These are phyloP conservation scores for Notarius lentiginosus DNA, from an alignment of 2,113 vertebrate genomes.

Conservation along the genomic window DNA sequence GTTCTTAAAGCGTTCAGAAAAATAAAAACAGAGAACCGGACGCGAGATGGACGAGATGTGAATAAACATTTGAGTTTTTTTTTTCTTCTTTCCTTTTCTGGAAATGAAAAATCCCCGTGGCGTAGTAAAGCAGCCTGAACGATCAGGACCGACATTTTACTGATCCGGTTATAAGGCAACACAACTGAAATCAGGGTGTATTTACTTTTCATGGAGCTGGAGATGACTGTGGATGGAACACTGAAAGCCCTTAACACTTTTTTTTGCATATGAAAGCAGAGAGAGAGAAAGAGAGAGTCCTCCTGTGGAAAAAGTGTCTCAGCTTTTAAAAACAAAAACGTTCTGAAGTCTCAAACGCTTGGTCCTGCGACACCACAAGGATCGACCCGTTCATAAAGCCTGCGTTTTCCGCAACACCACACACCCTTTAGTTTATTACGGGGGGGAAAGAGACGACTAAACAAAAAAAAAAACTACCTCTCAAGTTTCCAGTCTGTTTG, in stretches of 20 bases:
- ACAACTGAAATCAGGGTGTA: constrained; percentile 80
- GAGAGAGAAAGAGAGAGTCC: constrained; percentile 60
- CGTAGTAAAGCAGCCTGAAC: constrained; percentile 23
- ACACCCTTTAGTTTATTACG: background rate
- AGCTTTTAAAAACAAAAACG: constrained; percentile 23
- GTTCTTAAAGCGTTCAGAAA: background rate
- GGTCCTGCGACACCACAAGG: background rate
- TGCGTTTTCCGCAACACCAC: background rate
- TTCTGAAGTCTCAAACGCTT: background rate
- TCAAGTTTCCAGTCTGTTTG: background rate
- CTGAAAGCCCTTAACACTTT: constrained; percentile 73
- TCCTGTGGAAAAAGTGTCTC: constrained; percentile 65
- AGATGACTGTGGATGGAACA: constrained; percentile 91
- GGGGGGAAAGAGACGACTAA: too few species aligned
- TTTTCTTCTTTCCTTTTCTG: background rate
- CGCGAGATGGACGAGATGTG: background rate
- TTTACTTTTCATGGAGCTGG: constrained; percentile 65
- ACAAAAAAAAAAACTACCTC: background rate
- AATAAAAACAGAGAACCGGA: background rate
- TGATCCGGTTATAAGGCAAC: constrained; percentile 91
- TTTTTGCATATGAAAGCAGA: constrained; percentile 74
- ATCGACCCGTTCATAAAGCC: background rate
- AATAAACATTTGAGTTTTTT: background rate
- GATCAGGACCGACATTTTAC: constrained; percentile 59
- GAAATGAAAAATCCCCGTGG: background rate